These are phyloP conservation scores for Atlantisia rogersi DNA, from an alignment of 2,113 vertebrate genomes.

Conservation along the genomic window DNA sequence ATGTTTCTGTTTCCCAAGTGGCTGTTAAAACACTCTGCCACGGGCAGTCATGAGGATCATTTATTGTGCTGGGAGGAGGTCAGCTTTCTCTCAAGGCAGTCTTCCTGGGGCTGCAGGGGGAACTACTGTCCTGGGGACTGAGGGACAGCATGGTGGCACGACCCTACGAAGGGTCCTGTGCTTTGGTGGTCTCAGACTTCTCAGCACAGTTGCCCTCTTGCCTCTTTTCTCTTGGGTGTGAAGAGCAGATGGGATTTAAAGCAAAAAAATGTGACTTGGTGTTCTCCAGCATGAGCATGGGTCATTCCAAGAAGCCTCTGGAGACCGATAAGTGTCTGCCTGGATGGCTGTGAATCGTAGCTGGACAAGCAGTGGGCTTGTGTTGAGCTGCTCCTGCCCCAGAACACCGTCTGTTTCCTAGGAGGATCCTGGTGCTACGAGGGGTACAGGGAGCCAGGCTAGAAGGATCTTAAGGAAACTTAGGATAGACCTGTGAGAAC, in stretches of 20 bases:
- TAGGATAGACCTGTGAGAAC: not conserved
- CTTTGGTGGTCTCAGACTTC: not conserved
- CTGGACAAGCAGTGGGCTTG: not conserved
- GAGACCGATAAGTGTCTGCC: fast-evolving
- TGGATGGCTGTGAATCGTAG: not conserved
- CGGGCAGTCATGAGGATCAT: not conserved
- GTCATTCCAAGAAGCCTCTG: not conserved
- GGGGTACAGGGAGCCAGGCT: not conserved
- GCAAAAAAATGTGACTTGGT: not conserved
- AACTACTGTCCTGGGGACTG: not conserved
- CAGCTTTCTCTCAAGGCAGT: fast-evolving
- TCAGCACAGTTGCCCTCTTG: not conserved
- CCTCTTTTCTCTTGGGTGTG: not conserved
- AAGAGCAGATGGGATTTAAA: not conserved
- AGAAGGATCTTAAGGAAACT: not conserved
- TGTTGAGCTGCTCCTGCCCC: not conserved
- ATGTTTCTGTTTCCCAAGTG: not conserved
- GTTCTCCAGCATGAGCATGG: not conserved
- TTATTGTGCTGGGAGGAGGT: not conserved
- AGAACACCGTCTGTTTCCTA: not conserved
- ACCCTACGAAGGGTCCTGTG: not conserved
- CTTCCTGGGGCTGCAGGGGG: not conserved
- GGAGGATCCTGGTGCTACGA: not conserved
- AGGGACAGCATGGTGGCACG: not conserved
- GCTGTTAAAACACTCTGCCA: not conserved